A percentile compares a stretch with the other conserved stretches of the same genome.
phyloP scores from a whole-genome alignment of 1,140 invertebrate species.

The Formica selysi region DNA sequence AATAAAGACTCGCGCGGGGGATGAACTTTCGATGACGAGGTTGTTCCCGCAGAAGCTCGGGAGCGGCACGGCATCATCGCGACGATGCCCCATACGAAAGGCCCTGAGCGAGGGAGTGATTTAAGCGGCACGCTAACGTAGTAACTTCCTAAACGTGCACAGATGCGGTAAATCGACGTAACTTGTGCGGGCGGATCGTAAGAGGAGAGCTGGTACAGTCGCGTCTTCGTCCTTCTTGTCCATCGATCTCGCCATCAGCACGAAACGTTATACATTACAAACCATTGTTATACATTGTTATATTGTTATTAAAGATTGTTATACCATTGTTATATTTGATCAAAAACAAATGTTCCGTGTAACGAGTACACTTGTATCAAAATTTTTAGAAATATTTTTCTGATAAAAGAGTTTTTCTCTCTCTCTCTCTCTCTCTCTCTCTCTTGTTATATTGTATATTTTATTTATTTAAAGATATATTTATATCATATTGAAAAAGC shows the following conservation, averaged over 20 bases:
- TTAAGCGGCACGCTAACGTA: conserved; percentile 83
- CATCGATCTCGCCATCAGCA: conserved; percentile 29
- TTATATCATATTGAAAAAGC: neutral
- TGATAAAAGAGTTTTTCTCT: no score
- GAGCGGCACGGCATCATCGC: conserved; percentile 58
- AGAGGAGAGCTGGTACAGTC: conserved; percentile 55
- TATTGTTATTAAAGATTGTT: neutral
- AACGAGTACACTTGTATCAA: neutral
- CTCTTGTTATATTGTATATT: neutral
- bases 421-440: no score
- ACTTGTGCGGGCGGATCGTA: conserved; percentile 82
- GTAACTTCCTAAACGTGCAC: conserved; percentile 82
- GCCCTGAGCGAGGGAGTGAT: conserved; percentile 79
- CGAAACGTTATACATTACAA: conserved; percentile 14
- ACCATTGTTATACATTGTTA: neutral
- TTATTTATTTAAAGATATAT: neutral
- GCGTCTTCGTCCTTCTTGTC: conserved; percentile 62
- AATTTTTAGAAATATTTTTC: neutral
- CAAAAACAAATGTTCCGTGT: neutral
- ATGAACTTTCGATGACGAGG: conserved; percentile 76
- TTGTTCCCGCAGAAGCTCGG: conserved; percentile 64
- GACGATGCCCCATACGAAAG: conserved; percentile 35
- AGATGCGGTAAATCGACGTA: conserved; percentile 86
- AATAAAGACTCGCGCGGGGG: conserved; percentile 76
- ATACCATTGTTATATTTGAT: neutral